Conservation (phyloP, 1,140 invertebrate species). For the Drosophila fuyamai region DNA sequence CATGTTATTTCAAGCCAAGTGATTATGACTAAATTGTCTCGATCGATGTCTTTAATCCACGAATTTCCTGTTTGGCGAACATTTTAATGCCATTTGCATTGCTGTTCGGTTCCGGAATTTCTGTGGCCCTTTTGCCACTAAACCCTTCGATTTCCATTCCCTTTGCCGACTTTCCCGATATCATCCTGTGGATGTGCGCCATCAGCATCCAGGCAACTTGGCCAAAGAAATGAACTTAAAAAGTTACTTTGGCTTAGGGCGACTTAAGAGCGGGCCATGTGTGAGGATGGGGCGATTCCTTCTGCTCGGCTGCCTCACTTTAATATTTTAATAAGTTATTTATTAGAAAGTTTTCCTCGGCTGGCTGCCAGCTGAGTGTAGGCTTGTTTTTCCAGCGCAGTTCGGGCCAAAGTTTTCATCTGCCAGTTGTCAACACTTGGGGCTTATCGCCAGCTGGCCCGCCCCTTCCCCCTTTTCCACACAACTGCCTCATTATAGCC, state of each 20-base stretch:
- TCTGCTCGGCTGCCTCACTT: slow-evolving; percentile 36
- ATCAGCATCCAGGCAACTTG: slow-evolving; percentile 18
- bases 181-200: neutral
- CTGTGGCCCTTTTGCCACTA: neutral
- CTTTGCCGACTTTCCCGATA: slow-evolving; percentile 6
- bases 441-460: slow-evolving; percentile 32
- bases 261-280: slow-evolving; percentile 44
- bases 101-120: neutral
- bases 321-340: slow-evolving; percentile 70
- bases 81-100: neutral
- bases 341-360: slow-evolving; percentile 59
- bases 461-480: neutral
- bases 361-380: slow-evolving; percentile 27
- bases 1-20: too few relatives aligned
- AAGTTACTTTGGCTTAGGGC: slow-evolving; percentile 63
- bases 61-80: too few relatives aligned
- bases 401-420: slow-evolving; percentile 48
- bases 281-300: slow-evolving; percentile 10
- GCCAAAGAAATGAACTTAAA: slow-evolving; percentile 49
- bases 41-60: neutral
- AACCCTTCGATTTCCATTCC: slow-evolving; percentile 19
- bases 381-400: slow-evolving; percentile 52
- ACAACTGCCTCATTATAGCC: slow-evolving; percentile 27
- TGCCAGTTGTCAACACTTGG: slow-evolving; percentile 61
- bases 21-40: too few relatives aligned